Evolutionary conservation across 2,797 vertebrate genomes (phyloP).

Genomic region (Acrossocheilus wenchowensis): DNA sequence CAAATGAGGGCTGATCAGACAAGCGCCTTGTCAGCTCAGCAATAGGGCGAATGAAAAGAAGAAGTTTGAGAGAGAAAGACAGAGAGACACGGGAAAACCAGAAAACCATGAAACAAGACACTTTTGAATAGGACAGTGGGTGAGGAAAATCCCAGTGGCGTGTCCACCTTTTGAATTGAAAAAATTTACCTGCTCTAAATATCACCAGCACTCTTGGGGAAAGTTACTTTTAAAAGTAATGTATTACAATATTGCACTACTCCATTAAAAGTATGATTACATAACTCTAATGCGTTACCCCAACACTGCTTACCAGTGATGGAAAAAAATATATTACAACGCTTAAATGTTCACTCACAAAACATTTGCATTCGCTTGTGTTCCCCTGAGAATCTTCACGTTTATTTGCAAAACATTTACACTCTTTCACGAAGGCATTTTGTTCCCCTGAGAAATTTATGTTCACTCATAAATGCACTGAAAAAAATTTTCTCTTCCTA

Average conservation of each 20-base stretch:
- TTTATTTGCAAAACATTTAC: too few species aligned
- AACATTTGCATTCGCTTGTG: too few species aligned
- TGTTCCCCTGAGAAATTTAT: too few species aligned
- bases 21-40: not conserved
- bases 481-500: too few species aligned
- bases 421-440: too few species aligned
- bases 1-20: conserved; percentile 60
- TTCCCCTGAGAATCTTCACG: too few species aligned
- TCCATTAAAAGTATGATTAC: not conserved
- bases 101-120: not conserved
- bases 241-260: not conserved
- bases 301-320: too few species aligned
- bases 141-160: not conserved
- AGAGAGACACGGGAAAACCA: not conserved
- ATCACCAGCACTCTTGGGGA: not conserved
- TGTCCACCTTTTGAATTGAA: not conserved
- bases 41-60: not conserved
- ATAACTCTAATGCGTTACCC: too few species aligned
- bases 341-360: too few species aligned
- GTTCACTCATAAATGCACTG: too few species aligned
- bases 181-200: not conserved
- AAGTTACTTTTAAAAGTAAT: not conserved
- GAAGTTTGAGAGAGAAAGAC: conserved; percentile 3
- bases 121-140: not conserved
- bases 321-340: too few species aligned